Base-by-base conservation (phyloP, 2,797 vertebrate genomes). In the Chelonia mydas region DNA sequence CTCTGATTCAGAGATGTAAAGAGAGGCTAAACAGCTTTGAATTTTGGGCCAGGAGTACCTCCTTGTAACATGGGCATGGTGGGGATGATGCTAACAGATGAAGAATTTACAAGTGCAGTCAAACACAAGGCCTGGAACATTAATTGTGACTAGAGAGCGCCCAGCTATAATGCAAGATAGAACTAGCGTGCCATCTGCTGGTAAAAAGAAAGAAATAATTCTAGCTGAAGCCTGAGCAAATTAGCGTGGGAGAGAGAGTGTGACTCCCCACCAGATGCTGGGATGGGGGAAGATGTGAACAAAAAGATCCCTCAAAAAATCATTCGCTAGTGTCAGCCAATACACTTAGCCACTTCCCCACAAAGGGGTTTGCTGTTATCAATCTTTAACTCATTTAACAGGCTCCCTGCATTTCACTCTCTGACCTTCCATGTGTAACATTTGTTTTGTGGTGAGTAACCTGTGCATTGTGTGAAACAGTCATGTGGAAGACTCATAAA, bases 41-140 rank as follows among this genome's bases (percentile, higher is more conserved):
- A 21, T 12, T 55, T 37, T 45, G 83, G 68, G n/a, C 23, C 54
- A 25, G 41, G 41, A 31, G 45, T 47, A n/a, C 37, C 31, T 0
- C 33, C n/a, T 1, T 3, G 11, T 0, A 5, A 25, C 9, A 33
- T 0, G 4, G 65, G 84, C 31, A n/a, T 0, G 0, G 1, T n/a
- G 2, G 31, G 72, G 33, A 0, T 0, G 6, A 1, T 19, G 27
- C 53, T 23, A 55, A 1, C 4, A 41, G 6, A 74, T 51, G 33
- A 68, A 77, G 51, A 45, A 15, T 50, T 27, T 37, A 80, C 59
- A 27, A 5, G 28, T 0, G n/a, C n/a, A 72, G 65, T 41, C 37
- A 72, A 23, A 37, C n/a, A 19, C n/a, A 23, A 72, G 65, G 65
- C 21, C 65, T 72, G 19, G 37, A 23, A 72, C 65, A 41, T 72